Conservation (phyloP, 1,140 invertebrate genomes). For the Heterodera schachtii region DNA sequence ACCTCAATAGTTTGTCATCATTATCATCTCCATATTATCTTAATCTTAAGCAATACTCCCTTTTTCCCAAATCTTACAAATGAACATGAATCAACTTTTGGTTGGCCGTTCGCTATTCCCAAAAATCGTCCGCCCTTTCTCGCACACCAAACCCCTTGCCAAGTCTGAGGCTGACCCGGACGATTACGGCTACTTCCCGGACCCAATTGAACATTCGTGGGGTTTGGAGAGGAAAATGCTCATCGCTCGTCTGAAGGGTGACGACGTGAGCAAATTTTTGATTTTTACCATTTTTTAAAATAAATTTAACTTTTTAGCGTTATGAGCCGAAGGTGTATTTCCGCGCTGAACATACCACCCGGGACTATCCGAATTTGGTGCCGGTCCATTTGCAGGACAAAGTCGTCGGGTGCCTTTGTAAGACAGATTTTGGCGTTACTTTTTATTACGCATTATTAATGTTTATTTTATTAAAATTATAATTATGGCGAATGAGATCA, state of each 20-base stretch:
- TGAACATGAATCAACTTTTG: too few species aligned
- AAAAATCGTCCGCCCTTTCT: too few species aligned
- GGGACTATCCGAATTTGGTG: slow-evolving; percentile 83
- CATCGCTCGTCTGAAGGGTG: slow-evolving; percentile 79
- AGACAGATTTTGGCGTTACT: too few species aligned
- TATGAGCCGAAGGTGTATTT: slow-evolving; percentile 66
- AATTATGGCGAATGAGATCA: too few species aligned
- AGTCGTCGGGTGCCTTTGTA: slow-evolving; percentile 91
- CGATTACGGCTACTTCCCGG: slow-evolving; percentile 69
- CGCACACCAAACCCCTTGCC: slow-evolving; percentile 35
- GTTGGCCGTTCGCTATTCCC: too few species aligned
- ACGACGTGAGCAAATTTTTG: slow-evolving; percentile 77
- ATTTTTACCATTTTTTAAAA: not conserved
- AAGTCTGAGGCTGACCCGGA: slow-evolving; percentile 64
- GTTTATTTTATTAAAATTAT: too few species aligned
- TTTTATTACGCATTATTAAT: not conserved
- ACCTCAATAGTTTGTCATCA: too few species aligned
- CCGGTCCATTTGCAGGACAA: slow-evolving; percentile 84
- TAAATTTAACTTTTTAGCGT: slow-evolving; percentile 39
- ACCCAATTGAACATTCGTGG: slow-evolving; percentile 87
- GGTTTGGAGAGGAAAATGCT: slow-evolving; percentile 87
- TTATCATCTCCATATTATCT: too few species aligned
- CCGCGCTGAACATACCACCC: slow-evolving; percentile 75
- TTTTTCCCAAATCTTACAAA: too few species aligned
- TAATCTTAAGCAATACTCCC: too few species aligned